phyloP scores from a whole-genome alignment of 1,140 invertebrate genomes.

The Sesamia nonagrioides region DNA sequence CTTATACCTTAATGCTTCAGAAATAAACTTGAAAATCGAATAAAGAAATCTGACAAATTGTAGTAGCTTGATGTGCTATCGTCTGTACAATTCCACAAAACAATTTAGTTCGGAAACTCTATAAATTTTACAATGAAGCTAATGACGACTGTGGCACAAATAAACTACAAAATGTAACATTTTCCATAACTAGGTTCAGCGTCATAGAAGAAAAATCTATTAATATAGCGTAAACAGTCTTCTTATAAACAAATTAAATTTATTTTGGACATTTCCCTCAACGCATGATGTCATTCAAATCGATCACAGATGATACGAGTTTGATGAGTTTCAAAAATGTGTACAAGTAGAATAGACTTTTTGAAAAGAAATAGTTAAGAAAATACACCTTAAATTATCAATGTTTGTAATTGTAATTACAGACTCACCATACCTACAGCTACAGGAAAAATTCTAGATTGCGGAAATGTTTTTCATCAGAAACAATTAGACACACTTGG shows the following conservation, averaged over 20 bases:
- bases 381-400: background rate
- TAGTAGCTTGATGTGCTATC: too few relatives aligned
- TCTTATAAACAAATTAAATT: constrained; percentile 19
- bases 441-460: background rate
- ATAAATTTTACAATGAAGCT: background rate
- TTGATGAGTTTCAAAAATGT: constrained; percentile 12
- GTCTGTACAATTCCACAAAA: constrained; percentile 13
- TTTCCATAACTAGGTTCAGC: constrained; percentile 23
- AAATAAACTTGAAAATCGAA: too few relatives aligned
- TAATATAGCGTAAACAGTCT: constrained; percentile 3
- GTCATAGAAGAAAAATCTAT: constrained; percentile 22
- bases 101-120: background rate
- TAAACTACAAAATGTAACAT: constrained; percentile 34
- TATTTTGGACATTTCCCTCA: constrained; percentile 34
- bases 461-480: background rate
- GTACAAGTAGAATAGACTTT: background rate
- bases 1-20: too few relatives aligned
- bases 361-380: background rate
- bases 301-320: constrained; percentile 2
- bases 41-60: too few relatives aligned
- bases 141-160: constrained; percentile 11
- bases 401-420: background rate
- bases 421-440: background rate
- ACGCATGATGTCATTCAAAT: background rate
- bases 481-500: background rate